These are phyloP conservation scores for Calyptomena viridis DNA, from an alignment of 2,113 vertebrate genomes.

Conservation along the genomic window DNA sequence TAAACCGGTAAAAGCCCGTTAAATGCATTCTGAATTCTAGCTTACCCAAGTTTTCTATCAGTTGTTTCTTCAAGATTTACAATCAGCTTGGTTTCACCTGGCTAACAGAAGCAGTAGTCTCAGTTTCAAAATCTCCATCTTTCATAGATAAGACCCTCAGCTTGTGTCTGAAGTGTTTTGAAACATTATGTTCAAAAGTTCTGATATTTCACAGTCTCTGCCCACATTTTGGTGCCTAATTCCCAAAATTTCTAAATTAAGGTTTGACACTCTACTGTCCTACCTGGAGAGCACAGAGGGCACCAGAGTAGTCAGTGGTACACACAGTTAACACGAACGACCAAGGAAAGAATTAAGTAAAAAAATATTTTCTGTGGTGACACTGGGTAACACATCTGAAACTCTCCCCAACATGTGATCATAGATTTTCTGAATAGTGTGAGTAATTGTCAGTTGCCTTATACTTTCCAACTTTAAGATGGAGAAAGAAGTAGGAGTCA, in stretches of 20 bases:
- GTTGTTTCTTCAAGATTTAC: neutral
- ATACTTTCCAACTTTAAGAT: neutral
- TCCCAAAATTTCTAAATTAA: neutral
- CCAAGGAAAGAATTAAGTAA: neutral
- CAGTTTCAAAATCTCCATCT: neutral
- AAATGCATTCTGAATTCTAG: neutral
- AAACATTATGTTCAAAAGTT: neutral
- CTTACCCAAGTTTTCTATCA: neutral
- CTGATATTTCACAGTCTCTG: neutral
- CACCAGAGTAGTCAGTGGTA: neutral
- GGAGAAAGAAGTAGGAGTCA: neutral
- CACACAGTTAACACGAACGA: rapidly evolving
- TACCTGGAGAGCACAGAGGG: neutral
- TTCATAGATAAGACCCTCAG: neutral
- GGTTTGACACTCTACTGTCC: neutral
- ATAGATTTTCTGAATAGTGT: neutral
- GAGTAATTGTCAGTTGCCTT: neutral
- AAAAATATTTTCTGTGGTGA: neutral
- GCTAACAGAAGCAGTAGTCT: neutral
- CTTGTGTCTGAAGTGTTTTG: neutral
- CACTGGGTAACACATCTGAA: neutral
- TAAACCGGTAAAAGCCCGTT: neutral
- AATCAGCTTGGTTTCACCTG: neutral
- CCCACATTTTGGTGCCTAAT: neutral
- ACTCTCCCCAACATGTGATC: neutral